Percentiles rank a stretch among this genome's conserved stretches.
Evolutionary conservation across 2,888 invertebrate genomes (phyloP).

Genomic region (Cyclophora albipunctata): DNA sequence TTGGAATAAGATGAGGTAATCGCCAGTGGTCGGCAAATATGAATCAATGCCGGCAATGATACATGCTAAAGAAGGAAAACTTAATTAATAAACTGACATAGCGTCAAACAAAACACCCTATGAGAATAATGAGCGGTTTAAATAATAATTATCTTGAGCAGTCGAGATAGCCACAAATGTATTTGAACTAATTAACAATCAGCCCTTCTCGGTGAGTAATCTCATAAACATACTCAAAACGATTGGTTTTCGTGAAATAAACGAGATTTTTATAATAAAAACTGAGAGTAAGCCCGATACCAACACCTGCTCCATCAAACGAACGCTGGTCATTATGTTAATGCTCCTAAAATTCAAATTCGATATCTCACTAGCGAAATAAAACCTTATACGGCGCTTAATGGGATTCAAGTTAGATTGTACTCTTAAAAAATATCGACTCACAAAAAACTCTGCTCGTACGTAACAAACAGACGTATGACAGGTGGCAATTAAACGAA

Average conservation of each 20-base stretch:
- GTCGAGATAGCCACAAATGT: slow-evolving; percentile 24
- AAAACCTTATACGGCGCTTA: slow-evolving; percentile 34
- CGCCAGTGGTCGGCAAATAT: no score
- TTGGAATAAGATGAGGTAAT: no score
- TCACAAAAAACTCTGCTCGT: slow-evolving; percentile 47
- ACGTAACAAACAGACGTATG: slow-evolving; percentile 57
- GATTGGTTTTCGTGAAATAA: slow-evolving; percentile 55
- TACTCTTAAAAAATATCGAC: slow-evolving; percentile 27
- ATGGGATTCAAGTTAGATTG: slow-evolving; percentile 43
- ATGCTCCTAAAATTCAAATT: slow-evolving; percentile 53
- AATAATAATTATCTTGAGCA: no score
- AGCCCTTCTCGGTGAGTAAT: slow-evolving; percentile 38
- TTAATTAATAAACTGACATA: no score
- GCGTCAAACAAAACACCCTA: no score
- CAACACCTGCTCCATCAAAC: slow-evolving; percentile 72
- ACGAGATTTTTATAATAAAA: slow-evolving; percentile 71
- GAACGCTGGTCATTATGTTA: slow-evolving; percentile 68
- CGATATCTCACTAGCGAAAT: slow-evolving; percentile 31
- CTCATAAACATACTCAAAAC: slow-evolving; percentile 53
- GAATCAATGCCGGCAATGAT: no score
- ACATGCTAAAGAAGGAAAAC: no score
- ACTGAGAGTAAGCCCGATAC: slow-evolving; percentile 67
- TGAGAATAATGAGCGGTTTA: no score
- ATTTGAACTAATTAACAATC: slow-evolving; percentile 45
- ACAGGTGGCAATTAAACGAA: slow-evolving; percentile 66